Evolutionary conservation across 2,797 vertebrate genomes (phyloP), one percentile per base, ranked within the genome.

Genomic region (Cirrhinus molitorella): DNA sequence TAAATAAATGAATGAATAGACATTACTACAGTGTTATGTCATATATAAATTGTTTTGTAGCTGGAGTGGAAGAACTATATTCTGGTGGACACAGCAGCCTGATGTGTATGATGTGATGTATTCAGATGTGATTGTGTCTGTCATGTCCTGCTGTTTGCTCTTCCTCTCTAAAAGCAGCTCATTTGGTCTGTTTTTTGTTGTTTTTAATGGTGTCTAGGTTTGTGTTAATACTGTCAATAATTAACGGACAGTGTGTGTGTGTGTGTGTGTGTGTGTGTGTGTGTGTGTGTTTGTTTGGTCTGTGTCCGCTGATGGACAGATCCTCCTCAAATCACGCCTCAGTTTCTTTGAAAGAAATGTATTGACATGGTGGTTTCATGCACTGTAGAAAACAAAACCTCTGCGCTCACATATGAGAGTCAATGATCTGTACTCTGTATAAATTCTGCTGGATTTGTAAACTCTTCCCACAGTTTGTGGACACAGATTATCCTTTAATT

Each of bases 351-450:
- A 51, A 51, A 51, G 49, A 2, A 51, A 16, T 19, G 17, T 51
- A 17, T 51, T 51, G 16, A 51, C 68, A 59, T 75, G 79, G 63
- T 85, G 85, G 78, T 67, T 25, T 74, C 79, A 43, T 9, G 8
- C 40, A 10, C 40, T 43, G 40, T 43, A 43, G 40, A 43, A 43
- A 43, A 43, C 40, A 43, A 43, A 11, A 43, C 8, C 40, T 43
- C 40, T 43, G 40, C 9, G 40, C 40, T 43, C 40, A 43, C 40
- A 40, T 40, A 40, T 40, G 37, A n/a, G n/a, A n/a, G 31, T 34
- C 31, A 34, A 4, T 34, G 40, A 40, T 40, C 40, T 40, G 40
- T 10, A 40, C 40, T 40, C 9, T 40, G 40, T 11, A 43, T 43
- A 40, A 40, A 8, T 8, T 8, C 37, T 40, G 37, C 37, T 40